Base-by-base conservation (phyloP, 1,140 invertebrate genomes). In the Listronotus oregonensis region DNA sequence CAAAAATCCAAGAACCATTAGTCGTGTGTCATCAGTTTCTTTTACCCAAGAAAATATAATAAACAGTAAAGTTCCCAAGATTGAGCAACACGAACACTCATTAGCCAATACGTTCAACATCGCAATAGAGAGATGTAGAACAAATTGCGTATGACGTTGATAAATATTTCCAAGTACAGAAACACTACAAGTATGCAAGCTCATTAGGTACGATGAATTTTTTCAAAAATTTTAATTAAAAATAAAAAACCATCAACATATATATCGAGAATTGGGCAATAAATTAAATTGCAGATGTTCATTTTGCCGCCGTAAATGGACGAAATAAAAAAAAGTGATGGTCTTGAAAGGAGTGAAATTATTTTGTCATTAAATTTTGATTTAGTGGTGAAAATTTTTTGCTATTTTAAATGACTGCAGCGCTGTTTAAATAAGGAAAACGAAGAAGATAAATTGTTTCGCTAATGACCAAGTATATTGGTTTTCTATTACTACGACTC, bases 131-230 rank as follows among this genome's bases (percentile, higher is more conserved):
- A 51, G 39, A 61, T 61, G 58, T 61, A 51, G 58, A 61, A 61
- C 58, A 61, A 61, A 61, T 61, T 61, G 47, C 58, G 47, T 51
- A 40, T 51, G 58, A 61, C 58, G 47, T 61, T 51, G 58, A 61
- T 61, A 51, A 51, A 61, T 61, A 50, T 51, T 40, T 18, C 58
- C 58, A 61, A 61, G 58, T 58, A 58, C 55, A 37, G 55, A 0
- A 31, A n/a, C 34, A 37, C 8, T 37, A 37, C 11, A 37, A 9
- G 37, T 31, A 61, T 61, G 58, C 14, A 43, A 37, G 46, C 47
- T 51, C 46, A 31, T 61, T 61, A 50, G 50, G 32, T 6, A 17
- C 50, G 10, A 34, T 14, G 37, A n/a, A 43, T 56, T 56, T 56
- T 56, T 27, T 42, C 37, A 56, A 56, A 43, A 43, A 56, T 56